These are phyloP conservation scores for Alligator mississippiensis DNA, from an alignment of 2,113 vertebrate species.

Conservation along the genomic window DNA sequence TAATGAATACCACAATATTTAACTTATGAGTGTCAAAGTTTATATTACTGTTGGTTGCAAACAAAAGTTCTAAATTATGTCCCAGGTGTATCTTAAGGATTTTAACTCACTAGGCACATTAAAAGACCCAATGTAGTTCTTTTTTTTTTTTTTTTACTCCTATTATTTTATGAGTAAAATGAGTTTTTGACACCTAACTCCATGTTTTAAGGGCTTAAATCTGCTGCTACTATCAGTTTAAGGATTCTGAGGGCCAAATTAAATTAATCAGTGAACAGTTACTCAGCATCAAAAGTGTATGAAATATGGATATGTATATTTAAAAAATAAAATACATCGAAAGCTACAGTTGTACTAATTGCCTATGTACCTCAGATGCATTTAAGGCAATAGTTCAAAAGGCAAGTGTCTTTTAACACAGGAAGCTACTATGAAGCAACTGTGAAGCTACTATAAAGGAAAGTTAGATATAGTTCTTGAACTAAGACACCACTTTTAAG, in stretches of 20 bases:
- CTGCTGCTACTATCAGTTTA: not conserved
- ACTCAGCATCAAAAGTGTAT: not conserved
- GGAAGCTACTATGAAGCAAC: not conserved
- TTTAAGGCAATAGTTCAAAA: not conserved
- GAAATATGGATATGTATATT: accelerated
- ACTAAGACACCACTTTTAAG: not conserved
- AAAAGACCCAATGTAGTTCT: not conserved
- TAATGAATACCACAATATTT: not conserved
- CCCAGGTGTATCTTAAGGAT: not conserved
- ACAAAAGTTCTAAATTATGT: not conserved
- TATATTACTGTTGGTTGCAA: not conserved
- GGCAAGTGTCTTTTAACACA: not conserved
- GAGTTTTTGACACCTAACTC: too few relatives aligned
- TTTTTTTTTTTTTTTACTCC: not conserved
- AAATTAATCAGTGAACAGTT: not conserved
- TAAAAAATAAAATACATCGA: not conserved
- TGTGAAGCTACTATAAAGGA: not conserved
- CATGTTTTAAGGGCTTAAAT: not conserved
- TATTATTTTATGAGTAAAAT: too few relatives aligned
- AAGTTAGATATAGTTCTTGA: not conserved
- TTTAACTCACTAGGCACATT: not conserved
- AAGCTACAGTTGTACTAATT: not conserved
- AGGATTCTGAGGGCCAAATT: not conserved
- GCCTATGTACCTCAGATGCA: not conserved
- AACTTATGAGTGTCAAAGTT: not conserved